These are phyloP conservation scores for Ameiurus melas DNA, from an alignment of 2,113 vertebrate species.

Conservation along the genomic window DNA sequence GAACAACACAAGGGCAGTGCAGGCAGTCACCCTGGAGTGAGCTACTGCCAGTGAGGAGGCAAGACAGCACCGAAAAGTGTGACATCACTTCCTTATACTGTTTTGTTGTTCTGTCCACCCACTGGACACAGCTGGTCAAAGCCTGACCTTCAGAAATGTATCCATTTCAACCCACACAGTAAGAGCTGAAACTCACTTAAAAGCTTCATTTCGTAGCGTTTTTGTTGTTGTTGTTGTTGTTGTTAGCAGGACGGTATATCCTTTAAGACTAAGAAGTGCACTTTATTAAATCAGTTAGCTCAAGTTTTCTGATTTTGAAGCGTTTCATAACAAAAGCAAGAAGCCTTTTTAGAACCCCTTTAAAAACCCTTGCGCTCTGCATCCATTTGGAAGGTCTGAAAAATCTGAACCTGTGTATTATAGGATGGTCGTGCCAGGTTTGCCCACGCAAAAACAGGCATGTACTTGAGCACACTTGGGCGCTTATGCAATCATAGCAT, in stretches of 20 bases:
- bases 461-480: background rate
- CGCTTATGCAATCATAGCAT: background rate
- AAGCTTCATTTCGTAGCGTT: constrained; percentile 9
- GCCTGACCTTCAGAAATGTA: constrained; percentile 39
- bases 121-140: constrained; percentile 22
- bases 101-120: background rate
- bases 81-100: background rate
- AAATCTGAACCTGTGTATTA: constrained; percentile 9
- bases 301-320: background rate
- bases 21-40: constrained; percentile 11
- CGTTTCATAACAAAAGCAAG: background rate
- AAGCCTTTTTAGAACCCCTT: background rate
- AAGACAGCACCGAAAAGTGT: background rate
- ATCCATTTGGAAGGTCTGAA: constrained; percentile 8
- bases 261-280: background rate
- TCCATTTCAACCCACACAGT: constrained; percentile 24
- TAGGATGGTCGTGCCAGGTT: background rate
- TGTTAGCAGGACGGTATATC: background rate
- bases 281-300: background rate
- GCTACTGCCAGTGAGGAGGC: constrained; percentile 25
- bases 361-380: background rate
- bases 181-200: background rate
- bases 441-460: constrained; percentile 9
- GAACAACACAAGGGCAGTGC: constrained; percentile 57
- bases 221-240: background rate